Evolutionary conservation across 2,888 invertebrate species (phyloP), one percentile per base, ranked within the genome.

Genomic region (Drosophila meridionalis): DNA sequence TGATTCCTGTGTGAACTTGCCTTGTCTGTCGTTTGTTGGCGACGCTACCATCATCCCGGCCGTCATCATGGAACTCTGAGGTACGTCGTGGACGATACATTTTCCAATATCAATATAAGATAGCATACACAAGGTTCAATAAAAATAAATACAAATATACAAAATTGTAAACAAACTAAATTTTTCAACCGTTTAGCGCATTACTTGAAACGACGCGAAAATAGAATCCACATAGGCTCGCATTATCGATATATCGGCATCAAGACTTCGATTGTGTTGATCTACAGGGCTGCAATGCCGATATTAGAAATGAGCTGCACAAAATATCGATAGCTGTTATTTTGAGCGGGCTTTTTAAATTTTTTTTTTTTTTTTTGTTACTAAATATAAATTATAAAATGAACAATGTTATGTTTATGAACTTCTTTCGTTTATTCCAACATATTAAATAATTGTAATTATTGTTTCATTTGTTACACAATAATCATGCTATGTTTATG

Each of bases 61-160:
- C 71, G 26, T 91, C 91, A 34, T 87, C 92, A 12, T 83, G 85
- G 48, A 91, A 92, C 65, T 92, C 92, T 0, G 91, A 82, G 7
- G 92, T 92, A 4, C 92, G 82, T 5, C 92, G 81, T 11, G 92
- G 92, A 32, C 83, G 76, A 30, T 91, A 89, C 92, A 92, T 91
- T n/a, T 8, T 48, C 20, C 7, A 59, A 40, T 42, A 26, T 14
- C 12, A 47, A 4, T 14, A 4, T 2, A 30, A 9, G 2, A 36
- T 8, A 9, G 7, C 36, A 28, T n/a, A 36, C 7, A 36, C 5
- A 3, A 0, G 26, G 34, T n/a, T n/a, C 43, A 53, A 52, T 40
- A 62, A 11, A 11, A 28, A n/a, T 20, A 12, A 53, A 28, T 38
- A 20, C 8, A 12, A 36, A 4, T 12, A 34, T 52, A 1, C 26